These are phyloP conservation scores for Pollenia angustigena DNA, from an alignment of 2,888 invertebrate genomes.

Conservation along the genomic window DNA sequence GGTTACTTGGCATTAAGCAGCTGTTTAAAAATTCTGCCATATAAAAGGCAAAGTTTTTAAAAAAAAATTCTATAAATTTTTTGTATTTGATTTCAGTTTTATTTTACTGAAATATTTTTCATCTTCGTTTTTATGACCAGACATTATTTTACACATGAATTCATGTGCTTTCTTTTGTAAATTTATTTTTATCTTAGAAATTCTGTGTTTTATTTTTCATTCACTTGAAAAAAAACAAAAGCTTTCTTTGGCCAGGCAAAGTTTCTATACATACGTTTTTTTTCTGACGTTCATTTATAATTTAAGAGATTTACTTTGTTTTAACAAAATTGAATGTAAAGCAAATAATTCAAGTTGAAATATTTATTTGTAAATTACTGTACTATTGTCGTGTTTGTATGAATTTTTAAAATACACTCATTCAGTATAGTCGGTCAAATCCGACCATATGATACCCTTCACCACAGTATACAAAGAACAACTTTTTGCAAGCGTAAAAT, in stretches of 20 bases:
- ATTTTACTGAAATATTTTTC: constrained; percentile 28
- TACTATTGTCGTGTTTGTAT: constrained; percentile 5
- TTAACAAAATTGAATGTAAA: constrained; percentile 36
- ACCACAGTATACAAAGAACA: too few species aligned
- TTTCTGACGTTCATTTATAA: constrained; percentile 39
- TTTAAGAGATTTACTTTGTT: constrained; percentile 60
- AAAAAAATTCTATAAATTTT: constrained; percentile 27
- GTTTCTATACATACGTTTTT: constrained; percentile 15
- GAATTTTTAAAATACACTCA: too few species aligned
- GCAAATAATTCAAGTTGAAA: constrained; percentile 66
- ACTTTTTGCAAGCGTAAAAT: too few species aligned
- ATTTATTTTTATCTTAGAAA: constrained; percentile 63
- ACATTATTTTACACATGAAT: constrained; percentile 75
- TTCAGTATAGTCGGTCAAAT: background rate
- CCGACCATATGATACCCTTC: too few species aligned
- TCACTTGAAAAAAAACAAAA: constrained; percentile 52
- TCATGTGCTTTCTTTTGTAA: constrained; percentile 75
- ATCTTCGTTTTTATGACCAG: constrained; percentile 53
- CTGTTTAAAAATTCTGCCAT: constrained; percentile 50
- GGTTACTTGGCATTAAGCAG: constrained; percentile 27
- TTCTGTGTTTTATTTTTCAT: constrained; percentile 43
- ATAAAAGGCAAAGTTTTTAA: constrained; percentile 35
- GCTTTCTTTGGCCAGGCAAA: constrained; percentile 39
- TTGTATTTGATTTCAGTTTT: constrained; percentile 34
- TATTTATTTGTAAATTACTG: constrained; percentile 48